Evolutionary conservation across 2,797 vertebrate genomes (phyloP).

Genomic region (Crenuchus spilurus): DNA sequence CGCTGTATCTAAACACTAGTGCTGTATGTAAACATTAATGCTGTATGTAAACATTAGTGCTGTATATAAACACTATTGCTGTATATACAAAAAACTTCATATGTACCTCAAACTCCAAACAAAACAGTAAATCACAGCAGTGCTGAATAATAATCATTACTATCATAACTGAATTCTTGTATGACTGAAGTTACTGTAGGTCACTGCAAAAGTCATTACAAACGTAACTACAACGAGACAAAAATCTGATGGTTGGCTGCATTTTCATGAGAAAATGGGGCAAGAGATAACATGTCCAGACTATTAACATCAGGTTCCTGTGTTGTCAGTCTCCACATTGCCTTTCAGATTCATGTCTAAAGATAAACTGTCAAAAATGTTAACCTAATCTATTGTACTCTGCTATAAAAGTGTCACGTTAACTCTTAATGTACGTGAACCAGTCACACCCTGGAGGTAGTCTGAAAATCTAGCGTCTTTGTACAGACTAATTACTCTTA

Average conservation of each 20-base stretch:
- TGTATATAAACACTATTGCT: no score
- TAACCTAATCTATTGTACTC: constrained; percentile 1
- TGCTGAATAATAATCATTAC: neutral
- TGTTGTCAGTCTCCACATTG: neutral
- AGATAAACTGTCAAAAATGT: neutral
- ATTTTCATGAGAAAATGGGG: neutral
- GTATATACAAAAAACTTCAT: no score
- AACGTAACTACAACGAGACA: neutral
- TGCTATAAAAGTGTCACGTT: constrained; percentile 30
- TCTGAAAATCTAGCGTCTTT: constrained; percentile 29
- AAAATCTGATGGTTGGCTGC: constrained; percentile 1
- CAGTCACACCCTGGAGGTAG: constrained; percentile 26
- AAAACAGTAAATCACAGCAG: neutral
- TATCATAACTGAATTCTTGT: no score
- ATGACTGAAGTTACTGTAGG: neutral
- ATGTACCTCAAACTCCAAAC: neutral
- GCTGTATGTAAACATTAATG: no score
- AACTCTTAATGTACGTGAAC: constrained; percentile 29
- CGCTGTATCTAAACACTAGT: no score
- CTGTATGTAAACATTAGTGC: no score
- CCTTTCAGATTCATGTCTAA: constrained; percentile 6
- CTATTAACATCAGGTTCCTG: neutral
- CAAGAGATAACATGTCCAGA: neutral
- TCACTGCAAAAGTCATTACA: constrained; percentile 5
- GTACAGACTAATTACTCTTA: constrained; percentile 69